Percentiles rank a stretch among this genome's conserved stretches.
Evolutionary conservation across 30 jellyfish, hydroid and myxozoan species (phyloP).

Genomic region (Hydractinia symbiolongicarpus): DNA sequence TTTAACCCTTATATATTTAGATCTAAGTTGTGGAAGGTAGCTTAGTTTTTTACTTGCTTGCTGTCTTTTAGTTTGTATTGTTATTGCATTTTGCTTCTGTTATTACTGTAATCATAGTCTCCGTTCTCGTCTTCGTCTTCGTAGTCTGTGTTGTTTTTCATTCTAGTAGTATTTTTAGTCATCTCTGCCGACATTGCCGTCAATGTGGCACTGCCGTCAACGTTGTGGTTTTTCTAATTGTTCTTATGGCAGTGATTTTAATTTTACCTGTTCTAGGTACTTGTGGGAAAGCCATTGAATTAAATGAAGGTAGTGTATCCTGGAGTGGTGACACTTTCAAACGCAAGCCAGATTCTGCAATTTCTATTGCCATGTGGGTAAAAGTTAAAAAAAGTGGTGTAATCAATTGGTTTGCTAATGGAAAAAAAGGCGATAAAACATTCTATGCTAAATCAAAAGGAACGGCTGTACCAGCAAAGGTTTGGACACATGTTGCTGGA

Average conservation of each 20-base stretch:
- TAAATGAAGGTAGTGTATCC: constrained; percentile 74
- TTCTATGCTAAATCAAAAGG: constrained; percentile 65
- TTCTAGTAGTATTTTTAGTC: no score
- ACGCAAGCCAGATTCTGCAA: constrained; percentile 69
- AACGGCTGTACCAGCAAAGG: constrained; percentile 77
- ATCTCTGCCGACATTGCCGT: no score
- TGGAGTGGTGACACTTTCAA: constrained; percentile 80
- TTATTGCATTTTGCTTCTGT: no score
- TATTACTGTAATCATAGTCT: no score
- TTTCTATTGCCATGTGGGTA: constrained; percentile 90
- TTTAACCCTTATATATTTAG: not conserved
- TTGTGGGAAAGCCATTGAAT: constrained; percentile 81
- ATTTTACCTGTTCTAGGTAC: constrained; percentile 41
- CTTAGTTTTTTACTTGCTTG: not conserved
- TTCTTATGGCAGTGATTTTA: no score
- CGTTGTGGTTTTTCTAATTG: no score
- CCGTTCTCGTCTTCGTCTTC: no score
- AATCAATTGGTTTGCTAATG: constrained; percentile 85
- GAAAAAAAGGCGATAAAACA: constrained; percentile 59
- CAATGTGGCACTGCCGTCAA: no score
- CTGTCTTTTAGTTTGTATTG: no score
- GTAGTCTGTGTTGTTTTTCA: no score
- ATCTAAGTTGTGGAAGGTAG: not conserved
- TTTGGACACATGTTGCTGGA: constrained; percentile 96
- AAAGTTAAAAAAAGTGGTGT: constrained; percentile 78